Percentiles rank a stretch among this genome's conserved stretches.
These are phyloP conservation scores for Acestrorhynchus altus DNA, from an alignment of 2,797 vertebrate species.

Conservation along the genomic window DNA sequence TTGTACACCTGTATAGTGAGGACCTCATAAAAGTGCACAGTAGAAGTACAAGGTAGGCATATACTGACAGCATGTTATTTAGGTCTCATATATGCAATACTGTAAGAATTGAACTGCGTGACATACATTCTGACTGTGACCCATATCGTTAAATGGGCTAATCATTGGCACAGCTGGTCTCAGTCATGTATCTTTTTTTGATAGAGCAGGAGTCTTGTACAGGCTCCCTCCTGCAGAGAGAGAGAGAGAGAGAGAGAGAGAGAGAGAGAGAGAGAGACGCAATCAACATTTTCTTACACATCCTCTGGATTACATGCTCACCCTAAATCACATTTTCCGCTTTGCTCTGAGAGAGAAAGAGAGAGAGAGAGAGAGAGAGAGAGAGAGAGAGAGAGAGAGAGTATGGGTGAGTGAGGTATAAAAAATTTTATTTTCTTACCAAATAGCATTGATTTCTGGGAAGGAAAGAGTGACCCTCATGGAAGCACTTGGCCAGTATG, in stretches of 20 bases:
- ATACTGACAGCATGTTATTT: constrained; percentile 5
- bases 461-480: not conserved
- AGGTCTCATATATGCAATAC: constrained; percentile 11
- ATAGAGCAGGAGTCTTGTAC: constrained; percentile 15
- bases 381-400: constrained; percentile 15
- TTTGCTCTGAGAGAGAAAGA: not conserved
- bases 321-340: constrained; percentile 23
- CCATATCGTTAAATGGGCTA: constrained; percentile 13
- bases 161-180: not conserved
- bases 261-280: constrained; percentile 7
- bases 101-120: constrained; percentile 2
- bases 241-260: not conserved
- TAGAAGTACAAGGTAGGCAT: not conserved
- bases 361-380: not conserved
- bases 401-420: not conserved
- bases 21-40: not conserved
- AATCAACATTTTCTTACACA: constrained; percentile 32
- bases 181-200: constrained; percentile 13
- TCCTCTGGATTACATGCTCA: constrained; percentile 2
- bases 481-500: constrained; percentile 9
- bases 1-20: not conserved
- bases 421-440: constrained; percentile 26
- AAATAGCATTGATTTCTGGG: constrained; percentile 27
- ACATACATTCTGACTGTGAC: constrained; percentile 7
- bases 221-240: constrained; percentile 16